Evolutionary conservation across 2,113 vertebrate genomes (phyloP).

Genomic region (Corythornis vintsioides): DNA sequence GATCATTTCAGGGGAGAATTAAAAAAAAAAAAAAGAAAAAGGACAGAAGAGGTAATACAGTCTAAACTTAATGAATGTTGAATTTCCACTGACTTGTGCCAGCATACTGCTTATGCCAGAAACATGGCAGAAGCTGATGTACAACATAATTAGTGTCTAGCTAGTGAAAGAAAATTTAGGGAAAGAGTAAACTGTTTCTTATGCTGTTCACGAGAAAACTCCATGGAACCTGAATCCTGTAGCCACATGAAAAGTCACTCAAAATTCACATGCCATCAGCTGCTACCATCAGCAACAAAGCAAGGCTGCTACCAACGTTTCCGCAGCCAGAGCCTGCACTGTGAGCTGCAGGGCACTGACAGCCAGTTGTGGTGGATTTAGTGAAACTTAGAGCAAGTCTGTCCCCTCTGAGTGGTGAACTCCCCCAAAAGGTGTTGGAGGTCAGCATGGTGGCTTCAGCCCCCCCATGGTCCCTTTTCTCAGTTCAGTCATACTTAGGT

Average conservation of each 20-base stretch:
- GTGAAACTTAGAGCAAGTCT: not conserved
- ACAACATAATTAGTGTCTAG: not conserved
- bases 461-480: not conserved
- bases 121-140: slow-evolving; percentile 20
- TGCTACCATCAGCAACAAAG: not conserved
- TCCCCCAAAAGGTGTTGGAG: not conserved
- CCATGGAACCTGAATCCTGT: not conserved
- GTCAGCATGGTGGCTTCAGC: not conserved
- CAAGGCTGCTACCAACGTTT: not conserved
- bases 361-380: not conserved
- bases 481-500: not conserved
- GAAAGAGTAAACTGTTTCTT: not conserved
- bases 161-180: not conserved
- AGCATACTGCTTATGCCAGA: not conserved
- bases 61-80: slow-evolving; percentile 2
- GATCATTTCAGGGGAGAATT: not conserved
- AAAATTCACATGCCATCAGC: not conserved
- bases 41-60: not conserved
- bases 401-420: not conserved
- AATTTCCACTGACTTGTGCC: slow-evolving; percentile 14
- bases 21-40: too few species aligned
- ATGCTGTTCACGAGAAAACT: rapidly evolving
- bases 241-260: not conserved
- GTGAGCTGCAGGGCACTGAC: not conserved
- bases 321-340: not conserved